A percentile compares a stretch with the other conserved stretches of the same genome.
These are phyloP conservation scores for Sesia bembeciformis DNA, from an alignment of 2,888 invertebrate genomes.

Conservation along the genomic window DNA sequence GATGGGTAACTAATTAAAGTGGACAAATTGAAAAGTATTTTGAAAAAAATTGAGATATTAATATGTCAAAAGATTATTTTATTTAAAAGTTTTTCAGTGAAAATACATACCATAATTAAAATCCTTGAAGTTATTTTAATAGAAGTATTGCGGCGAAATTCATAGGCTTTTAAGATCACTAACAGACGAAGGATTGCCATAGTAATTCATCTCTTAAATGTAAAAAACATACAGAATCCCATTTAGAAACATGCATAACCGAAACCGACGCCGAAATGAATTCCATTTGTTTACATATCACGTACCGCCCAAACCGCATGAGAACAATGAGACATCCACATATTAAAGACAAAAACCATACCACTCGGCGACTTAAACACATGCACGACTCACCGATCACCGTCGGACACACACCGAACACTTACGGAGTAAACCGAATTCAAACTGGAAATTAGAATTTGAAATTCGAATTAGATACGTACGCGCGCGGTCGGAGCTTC, in stretches of 20 bases:
- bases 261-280: not conserved
- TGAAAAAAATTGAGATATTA: too few species aligned
- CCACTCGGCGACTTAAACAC: not conserved
- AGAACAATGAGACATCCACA: not conserved
- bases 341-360: not conserved
- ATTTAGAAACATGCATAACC: not conserved
- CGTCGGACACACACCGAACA: not conserved
- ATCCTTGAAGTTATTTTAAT: too few species aligned
- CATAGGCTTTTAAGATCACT: too few species aligned
- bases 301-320: not conserved
- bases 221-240: too few species aligned
- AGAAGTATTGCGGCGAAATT: too few species aligned
- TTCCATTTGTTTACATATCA: not conserved
- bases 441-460: conserved; percentile 10
- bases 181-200: too few species aligned
- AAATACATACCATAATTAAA: too few species aligned
- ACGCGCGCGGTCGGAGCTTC: conserved; percentile 54
- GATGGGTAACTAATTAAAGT: too few species aligned
- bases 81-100: too few species aligned
- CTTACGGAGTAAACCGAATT: not conserved
- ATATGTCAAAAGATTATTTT: too few species aligned
- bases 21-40: too few species aligned
- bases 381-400: not conserved
- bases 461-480: conserved; percentile 35
- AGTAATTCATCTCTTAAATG: too few species aligned